A percentile compares a stretch with the other conserved stretches of the same genome.
These are phyloP conservation scores for Xenopus borealis DNA, from an alignment of 2,113 vertebrate species.

Conservation along the genomic window DNA sequence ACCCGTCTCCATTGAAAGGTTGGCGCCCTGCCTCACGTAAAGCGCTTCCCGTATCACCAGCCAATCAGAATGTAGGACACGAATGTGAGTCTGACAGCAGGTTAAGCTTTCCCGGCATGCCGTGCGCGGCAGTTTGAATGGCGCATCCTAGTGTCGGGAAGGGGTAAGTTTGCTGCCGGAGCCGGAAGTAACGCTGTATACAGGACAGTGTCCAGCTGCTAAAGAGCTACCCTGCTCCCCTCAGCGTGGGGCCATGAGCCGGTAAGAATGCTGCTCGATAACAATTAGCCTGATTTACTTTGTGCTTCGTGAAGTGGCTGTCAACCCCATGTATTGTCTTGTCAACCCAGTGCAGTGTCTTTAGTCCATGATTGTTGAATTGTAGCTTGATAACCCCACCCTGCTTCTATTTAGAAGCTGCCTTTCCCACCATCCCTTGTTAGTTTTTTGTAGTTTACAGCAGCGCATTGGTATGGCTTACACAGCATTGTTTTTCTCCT, in stretches of 20 bases:
- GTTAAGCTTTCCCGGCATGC: slow-evolving; percentile 1
- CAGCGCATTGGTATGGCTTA: too few relatives aligned
- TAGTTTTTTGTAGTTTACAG: background rate
- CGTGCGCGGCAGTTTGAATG: slow-evolving; percentile 27
- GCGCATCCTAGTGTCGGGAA: slow-evolving; percentile 15
- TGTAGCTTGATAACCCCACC: background rate
- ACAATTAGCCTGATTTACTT: background rate
- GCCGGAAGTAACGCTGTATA: too few relatives aligned
- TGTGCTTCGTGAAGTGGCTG: background rate
- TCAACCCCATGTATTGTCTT: background rate
- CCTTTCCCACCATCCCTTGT: background rate
- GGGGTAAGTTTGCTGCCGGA: background rate
- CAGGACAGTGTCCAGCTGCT: background rate
- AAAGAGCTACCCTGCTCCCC: background rate
- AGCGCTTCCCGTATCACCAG: background rate
- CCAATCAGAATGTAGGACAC: background rate
- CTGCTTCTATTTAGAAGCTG: background rate
- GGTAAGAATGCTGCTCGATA: background rate
- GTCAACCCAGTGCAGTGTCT: background rate
- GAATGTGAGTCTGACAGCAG: slow-evolving; percentile 2
- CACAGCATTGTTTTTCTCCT: too few relatives aligned
- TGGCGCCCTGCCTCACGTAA: background rate
- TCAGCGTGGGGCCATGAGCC: slow-evolving; percentile 16
- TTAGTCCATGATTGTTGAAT: background rate
- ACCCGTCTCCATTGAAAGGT: background rate